These are phyloP conservation scores for Scaptomyza pallida DNA, from an alignment of 1,140 invertebrate species.

Conservation along the genomic window DNA sequence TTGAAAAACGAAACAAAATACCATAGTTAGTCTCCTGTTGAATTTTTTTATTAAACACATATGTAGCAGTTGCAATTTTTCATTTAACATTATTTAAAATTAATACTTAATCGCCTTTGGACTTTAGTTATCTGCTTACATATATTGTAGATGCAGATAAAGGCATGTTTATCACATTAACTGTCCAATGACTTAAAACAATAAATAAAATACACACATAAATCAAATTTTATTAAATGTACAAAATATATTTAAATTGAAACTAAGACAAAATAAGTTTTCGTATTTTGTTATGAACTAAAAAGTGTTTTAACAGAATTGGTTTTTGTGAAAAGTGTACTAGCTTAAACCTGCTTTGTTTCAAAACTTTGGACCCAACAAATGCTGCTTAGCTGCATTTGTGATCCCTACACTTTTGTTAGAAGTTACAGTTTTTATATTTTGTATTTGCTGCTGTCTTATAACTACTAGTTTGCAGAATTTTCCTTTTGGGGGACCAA, in stretches of 20 bases:
- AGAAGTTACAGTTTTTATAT: constrained; percentile 47
- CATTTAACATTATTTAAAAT: not conserved
- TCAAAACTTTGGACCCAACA: constrained; percentile 40
- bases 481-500: constrained; percentile 53
- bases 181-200: not conserved
- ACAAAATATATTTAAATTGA: constrained; percentile 77
- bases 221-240: constrained; percentile 38
- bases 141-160: not conserved
- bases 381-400: constrained; percentile 57
- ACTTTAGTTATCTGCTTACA: not conserved
- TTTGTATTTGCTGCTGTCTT: constrained; percentile 44
- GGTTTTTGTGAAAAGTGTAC: constrained; percentile 64
- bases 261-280: constrained; percentile 61
- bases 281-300: constrained; percentile 3
- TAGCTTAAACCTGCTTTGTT: constrained; percentile 74
- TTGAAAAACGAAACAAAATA: too few species aligned
- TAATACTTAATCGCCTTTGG: not conserved
- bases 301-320: constrained; percentile 66
- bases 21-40: too few species aligned
- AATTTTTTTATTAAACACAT: too few species aligned
- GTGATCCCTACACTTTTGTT: constrained; percentile 46
- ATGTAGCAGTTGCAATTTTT: too few species aligned
- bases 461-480: constrained; percentile 64
- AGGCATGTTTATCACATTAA: not conserved
- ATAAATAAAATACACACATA: constrained; percentile 13